Base-by-base conservation (phyloP, 2,888 invertebrate species). In the Meliscaeva auricollis region DNA sequence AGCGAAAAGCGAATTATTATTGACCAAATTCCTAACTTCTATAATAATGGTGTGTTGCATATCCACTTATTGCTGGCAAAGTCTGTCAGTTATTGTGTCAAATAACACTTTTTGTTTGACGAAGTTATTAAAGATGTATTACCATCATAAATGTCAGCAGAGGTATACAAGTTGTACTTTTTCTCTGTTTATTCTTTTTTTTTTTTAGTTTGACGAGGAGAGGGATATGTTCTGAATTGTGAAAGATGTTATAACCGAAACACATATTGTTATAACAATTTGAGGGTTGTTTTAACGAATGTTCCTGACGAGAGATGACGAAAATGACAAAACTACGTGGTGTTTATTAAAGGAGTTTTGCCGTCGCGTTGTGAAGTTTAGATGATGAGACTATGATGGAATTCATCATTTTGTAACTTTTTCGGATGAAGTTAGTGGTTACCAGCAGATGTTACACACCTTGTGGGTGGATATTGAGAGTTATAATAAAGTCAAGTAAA, bases 61-160 rank as follows among this genome's bases (percentile, higher is more conserved):
- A 17, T 15, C 1, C 6, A 26, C 22, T n/a, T n/a, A 0, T 26
- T 9, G 20, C 13, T 44, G 32, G 52, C 64, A 79, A 62, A 66
- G 22, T 58, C 66, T 79, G 54, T 46, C 22, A 32, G 68, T 73
- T 60, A 82, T 64, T 50, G 41, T 74, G 74, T 76, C 52, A 52
- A 73, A 70, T 72, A 56, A 50, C 76, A 68, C 62, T 76, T 66
- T 20, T 66, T 80, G 84, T 81, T 79, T 73, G 80, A 70, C 80
- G 73, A 87, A 81, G 87, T 87, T 81, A 87, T 87, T 87, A 87
- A 87, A 87, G 81, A 87, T 78, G 81, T 78, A 81, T 87, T 82
- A 87, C 70, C 58, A 60, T 77, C 68, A 85, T 77, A 85, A 85
- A 85, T 73, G 80, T 85, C 69, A 76, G 15, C 56, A 44, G 44